These are phyloP conservation scores for Eupleurogrammus muticus DNA, from an alignment of 2,797 vertebrate genomes.

Conservation along the genomic window DNA sequence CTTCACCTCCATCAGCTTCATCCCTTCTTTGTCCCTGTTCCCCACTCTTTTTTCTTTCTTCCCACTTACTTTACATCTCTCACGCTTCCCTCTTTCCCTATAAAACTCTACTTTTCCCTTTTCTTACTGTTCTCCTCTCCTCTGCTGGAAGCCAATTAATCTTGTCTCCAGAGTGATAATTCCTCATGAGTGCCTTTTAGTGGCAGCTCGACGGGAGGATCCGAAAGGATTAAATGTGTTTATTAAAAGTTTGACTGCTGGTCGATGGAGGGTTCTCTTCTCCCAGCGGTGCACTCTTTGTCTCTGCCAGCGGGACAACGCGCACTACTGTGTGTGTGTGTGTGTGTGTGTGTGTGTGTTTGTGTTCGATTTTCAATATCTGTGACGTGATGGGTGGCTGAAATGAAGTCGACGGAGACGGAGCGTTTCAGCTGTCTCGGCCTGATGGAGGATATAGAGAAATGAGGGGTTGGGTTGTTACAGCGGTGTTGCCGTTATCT, in stretches of 20 bases:
- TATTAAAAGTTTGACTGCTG: constrained; percentile 76
- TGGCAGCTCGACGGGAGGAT: constrained; percentile 70
- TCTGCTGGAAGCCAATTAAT: constrained; percentile 71
- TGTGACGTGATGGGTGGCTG: constrained; percentile 50
- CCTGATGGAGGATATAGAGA: background rate
- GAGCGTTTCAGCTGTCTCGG: constrained; percentile 10
- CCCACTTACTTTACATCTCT: background rate
- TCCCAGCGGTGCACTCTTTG: constrained; percentile 48
- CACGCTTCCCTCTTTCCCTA: background rate
- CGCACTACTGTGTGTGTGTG: background rate
- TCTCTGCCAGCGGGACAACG: constrained; percentile 64
- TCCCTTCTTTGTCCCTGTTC: background rate
- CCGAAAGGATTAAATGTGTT: constrained; percentile 79
- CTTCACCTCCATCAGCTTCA: constrained; percentile 13
- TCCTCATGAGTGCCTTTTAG: constrained; percentile 69
- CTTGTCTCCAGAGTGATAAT: constrained; percentile 63
- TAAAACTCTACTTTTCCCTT: background rate
- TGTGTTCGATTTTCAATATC: constrained; percentile 61
- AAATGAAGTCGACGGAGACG: constrained; percentile 36
- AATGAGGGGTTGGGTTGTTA: background rate
- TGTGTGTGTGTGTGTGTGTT: constrained; percentile 32
- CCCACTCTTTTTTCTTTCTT: background rate
- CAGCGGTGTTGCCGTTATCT: background rate
- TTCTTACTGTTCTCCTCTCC: constrained; percentile 13
- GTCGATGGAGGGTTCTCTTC: constrained; percentile 62